Evolutionary conservation across 2,888 invertebrate species (phyloP).

Genomic region (Micoletzkya japonica): DNA sequence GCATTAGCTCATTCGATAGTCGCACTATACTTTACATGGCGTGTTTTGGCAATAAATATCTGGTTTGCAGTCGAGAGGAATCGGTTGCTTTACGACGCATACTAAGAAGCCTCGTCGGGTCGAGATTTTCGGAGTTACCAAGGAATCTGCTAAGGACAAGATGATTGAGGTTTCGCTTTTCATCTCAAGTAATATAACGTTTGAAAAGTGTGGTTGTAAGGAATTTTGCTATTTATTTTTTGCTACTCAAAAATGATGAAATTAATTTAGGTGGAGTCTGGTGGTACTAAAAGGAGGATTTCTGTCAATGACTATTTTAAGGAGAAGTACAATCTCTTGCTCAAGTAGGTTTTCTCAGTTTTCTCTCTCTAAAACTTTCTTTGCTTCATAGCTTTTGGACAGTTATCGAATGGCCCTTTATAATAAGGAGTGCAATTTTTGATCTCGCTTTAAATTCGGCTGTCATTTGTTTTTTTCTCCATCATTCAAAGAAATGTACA

Average conservation of each 20-base stretch:
- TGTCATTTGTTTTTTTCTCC: no score
- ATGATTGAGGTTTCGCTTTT: neutral
- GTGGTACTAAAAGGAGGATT: neutral
- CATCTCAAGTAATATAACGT: neutral
- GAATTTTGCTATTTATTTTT: no score
- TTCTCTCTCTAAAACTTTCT: neutral
- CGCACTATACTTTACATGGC: neutral
- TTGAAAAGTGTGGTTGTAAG: no score
- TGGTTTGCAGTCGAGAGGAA: neutral
- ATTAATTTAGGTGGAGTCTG: constrained; percentile 3
- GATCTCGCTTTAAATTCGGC: no score
- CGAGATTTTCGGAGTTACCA: constrained; percentile 4
- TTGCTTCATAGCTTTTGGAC: neutral
- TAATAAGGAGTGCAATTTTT: no score
- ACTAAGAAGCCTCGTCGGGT: neutral
- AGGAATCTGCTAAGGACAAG: constrained; percentile 7
- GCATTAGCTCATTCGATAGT: no score
- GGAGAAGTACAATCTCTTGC: constrained; percentile 29
- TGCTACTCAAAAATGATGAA: no score
- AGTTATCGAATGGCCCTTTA: no score
- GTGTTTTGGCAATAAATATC: neutral
- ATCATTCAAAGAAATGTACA: constrained; percentile 6
- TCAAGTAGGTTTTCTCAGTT: constrained; percentile 30
- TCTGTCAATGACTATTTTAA: constrained; percentile 36
- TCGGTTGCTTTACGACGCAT: neutral